Conservation (phyloP, 92 coral and sea anemone species). For the Parazoanthus darwini region DNA sequence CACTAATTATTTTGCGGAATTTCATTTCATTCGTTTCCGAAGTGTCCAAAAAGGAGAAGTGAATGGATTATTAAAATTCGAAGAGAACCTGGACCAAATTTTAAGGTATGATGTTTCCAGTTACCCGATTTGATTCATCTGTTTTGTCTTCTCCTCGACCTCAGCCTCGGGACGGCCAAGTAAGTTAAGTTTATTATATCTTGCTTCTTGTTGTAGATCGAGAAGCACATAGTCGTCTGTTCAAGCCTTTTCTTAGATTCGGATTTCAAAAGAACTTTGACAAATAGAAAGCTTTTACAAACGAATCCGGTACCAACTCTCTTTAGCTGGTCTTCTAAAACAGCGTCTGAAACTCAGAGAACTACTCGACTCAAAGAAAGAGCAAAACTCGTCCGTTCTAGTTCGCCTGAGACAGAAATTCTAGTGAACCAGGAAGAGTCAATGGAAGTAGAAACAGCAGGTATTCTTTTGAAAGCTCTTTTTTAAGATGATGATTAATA, state of each 20-base stretch:
- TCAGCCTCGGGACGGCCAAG: neutral
- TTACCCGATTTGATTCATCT: neutral
- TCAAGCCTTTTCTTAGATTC: no score
- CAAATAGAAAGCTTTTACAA: no score
- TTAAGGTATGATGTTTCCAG: neutral
- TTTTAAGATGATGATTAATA: neutral
- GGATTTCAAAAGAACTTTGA: no score
- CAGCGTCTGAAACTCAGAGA: neutral
- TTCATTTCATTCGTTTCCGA: conserved; percentile 2
- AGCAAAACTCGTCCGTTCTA: neutral
- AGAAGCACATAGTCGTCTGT: no score
- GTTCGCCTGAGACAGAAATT: neutral
- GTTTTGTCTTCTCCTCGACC: neutral
- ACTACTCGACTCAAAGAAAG: neutral
- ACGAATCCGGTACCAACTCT: neutral
- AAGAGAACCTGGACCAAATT: conserved; percentile 12
- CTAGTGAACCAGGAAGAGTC: neutral
- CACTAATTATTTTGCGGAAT: neutral
- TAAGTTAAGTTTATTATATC: neutral
- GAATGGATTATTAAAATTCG: conserved; percentile 1
- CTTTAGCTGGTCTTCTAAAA: neutral
- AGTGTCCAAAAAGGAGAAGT: neutral
- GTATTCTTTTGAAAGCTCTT: neutral
- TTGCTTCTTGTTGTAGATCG: no score
- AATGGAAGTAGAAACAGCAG: neutral